A percentile compares a stretch with the other conserved stretches of the same genome.
These are phyloP conservation scores for Phyllotis vaccarum DNA, from an alignment of 2,797 vertebrate species.

Conservation along the genomic window DNA sequence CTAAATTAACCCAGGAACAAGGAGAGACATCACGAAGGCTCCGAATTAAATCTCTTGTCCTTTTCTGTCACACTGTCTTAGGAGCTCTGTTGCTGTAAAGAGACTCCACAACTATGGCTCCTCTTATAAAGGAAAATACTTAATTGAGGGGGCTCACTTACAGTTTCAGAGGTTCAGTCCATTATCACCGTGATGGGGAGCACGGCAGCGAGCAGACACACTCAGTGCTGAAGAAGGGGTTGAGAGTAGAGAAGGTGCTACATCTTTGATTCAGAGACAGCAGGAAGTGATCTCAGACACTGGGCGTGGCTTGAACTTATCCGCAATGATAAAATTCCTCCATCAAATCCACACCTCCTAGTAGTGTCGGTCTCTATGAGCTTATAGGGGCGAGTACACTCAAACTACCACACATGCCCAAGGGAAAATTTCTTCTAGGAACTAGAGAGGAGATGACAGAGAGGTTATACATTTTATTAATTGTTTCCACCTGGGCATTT, in stretches of 20 bases:
- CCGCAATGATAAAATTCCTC: not conserved
- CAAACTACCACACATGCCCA: not conserved
- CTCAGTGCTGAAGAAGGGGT: no score
- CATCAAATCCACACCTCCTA: not conserved
- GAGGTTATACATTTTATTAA: not conserved
- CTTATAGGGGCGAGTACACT: not conserved
- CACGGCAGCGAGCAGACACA: not conserved
- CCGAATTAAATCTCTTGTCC: not conserved
- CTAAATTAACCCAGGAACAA: not conserved
- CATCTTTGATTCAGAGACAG: not conserved
- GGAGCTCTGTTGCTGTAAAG: not conserved
- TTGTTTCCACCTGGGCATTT: conserved; percentile 19
- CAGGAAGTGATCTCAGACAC: not conserved
- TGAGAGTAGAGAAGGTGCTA: not conserved
- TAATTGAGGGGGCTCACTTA: not conserved
- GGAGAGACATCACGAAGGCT: not conserved
- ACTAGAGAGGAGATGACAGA: not conserved
- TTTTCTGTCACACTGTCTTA: not conserved
- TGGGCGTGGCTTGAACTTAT: not conserved
- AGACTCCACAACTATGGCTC: not conserved
- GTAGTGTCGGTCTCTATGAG: not conserved
- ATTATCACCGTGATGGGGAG: not conserved
- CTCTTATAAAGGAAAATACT: not conserved
- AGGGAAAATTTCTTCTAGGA: not conserved
- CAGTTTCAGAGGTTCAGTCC: not conserved